Conservation (phyloP, 2,888 invertebrate genomes). For the Melangyna quadrimaculata region DNA sequence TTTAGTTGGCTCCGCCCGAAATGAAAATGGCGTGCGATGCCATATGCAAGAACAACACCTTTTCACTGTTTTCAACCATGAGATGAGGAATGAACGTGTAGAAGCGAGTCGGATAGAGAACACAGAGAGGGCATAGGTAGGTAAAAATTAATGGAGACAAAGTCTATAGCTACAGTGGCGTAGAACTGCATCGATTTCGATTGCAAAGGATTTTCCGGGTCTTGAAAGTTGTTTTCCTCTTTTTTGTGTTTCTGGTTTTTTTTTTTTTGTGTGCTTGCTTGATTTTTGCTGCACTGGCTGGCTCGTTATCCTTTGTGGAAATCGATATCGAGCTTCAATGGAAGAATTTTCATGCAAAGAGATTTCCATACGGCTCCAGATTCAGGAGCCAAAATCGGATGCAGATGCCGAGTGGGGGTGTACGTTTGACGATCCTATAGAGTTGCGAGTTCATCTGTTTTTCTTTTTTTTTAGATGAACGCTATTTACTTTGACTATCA, state of each 20-base stretch:
- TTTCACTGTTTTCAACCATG: background rate
- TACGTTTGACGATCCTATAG: background rate
- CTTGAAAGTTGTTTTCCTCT: constrained; percentile 33
- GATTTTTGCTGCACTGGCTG: constrained; percentile 1
- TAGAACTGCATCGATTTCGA: constrained; percentile 52
- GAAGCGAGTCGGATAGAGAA: constrained; percentile 25
- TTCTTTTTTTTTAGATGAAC: constrained; percentile 58
- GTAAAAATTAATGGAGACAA: background rate
- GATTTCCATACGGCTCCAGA: constrained; percentile 40
- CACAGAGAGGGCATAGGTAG: background rate
- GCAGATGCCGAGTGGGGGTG: constrained; percentile 6
- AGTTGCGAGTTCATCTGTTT: constrained; percentile 60
- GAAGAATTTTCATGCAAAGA: constrained; percentile 55
- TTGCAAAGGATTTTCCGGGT: constrained; percentile 63
- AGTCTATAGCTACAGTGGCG: constrained; percentile 59
- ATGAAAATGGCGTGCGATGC: constrained; percentile 79
- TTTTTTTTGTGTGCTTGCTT: background rate
- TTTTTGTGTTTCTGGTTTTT: constrained; percentile 20
- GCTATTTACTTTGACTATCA: constrained; percentile 72
- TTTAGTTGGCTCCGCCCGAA: constrained; percentile 77
- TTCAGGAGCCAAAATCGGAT: constrained; percentile 12
- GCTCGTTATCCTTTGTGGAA: constrained; percentile 30
- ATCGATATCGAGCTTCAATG: constrained; percentile 43
- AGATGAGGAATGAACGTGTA: background rate
- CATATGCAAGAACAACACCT: constrained; percentile 9